These are phyloP conservation scores for Orthosia gothica DNA, from an alignment of 2,888 invertebrate species.

Conservation along the genomic window DNA sequence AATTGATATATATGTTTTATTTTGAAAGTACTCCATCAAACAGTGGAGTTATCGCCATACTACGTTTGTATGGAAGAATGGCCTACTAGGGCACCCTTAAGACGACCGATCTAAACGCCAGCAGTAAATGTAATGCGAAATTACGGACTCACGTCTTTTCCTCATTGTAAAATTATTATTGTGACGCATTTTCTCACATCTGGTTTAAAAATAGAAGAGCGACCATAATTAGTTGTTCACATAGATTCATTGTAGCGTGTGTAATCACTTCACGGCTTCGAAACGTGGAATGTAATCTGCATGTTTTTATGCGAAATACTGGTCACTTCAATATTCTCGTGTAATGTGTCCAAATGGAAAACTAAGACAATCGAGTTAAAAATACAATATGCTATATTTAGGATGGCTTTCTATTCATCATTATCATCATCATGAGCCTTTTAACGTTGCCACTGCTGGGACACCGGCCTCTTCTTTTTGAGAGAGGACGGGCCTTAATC, in stretches of 20 bases:
- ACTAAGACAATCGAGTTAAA: neutral
- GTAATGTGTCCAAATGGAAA: neutral
- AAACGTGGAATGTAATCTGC: constrained; percentile 2
- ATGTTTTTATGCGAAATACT: neutral
- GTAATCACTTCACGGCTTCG: constrained; percentile 20
- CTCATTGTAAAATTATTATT: constrained; percentile 47
- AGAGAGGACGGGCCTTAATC: no score
- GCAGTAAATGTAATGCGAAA: constrained; percentile 39
- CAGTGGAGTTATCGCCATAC: no score
- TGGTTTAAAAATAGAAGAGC: constrained; percentile 39
- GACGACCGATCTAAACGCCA: constrained; percentile 39
- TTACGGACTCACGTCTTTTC: constrained; percentile 53
- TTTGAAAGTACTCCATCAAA: no score
- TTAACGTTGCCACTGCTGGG: no score
- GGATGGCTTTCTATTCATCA: neutral
- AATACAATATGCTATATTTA: neutral
- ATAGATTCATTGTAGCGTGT: constrained; percentile 27
- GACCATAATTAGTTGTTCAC: constrained; percentile 37
- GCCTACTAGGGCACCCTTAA: no score
- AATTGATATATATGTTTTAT: no score
- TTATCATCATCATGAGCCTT: no score
- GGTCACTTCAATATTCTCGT: neutral
- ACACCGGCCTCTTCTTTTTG: no score
- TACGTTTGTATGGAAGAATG: no score
- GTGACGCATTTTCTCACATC: constrained; percentile 34